Evolutionary conservation across 2,797 vertebrate genomes (phyloP), one percentile per base, ranked within the genome.

Genomic region (Aplochiton taeniatus): DNA sequence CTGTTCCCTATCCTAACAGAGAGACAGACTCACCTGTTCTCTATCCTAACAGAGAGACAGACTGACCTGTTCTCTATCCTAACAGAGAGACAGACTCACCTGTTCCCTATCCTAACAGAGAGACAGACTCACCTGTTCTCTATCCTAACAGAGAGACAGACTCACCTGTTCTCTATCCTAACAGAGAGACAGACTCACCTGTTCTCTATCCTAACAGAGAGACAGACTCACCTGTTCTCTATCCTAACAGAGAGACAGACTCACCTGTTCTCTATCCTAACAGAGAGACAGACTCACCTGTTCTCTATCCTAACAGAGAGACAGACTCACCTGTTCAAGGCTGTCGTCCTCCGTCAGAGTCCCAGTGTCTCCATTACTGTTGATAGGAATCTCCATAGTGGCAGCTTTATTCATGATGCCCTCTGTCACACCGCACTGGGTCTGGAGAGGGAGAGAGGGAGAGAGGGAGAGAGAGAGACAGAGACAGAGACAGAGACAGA

Each of bases 311-410:
- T n/a, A 19, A 17, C 17, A 10, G 8, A 11, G 45, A 47, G 42
- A 1, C 8, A 31, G 50, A 59, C 69, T 11, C n/a, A 95, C 94
- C 94, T 95, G 94, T 77, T 95, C 94, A 71, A 95, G 75, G 59
- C 93, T 83, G 12, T 95, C 94, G 0, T 95, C 94, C 79, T 95
- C 94, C 0, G 92, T 86, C 63, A 94, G 83, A 55, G 89, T 90
- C 59, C 93, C 86, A 0, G 91, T 83, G 68, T 94, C 94, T 4
- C 94, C 94, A 0, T 94, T 95, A 74, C 94, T 94, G 53, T 93
- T 93, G 79, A 95, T 95, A 47, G 94, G 92, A 77, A 95, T 95
- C 80, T 95, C 94, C 94, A 95, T 95, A 49, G 94, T 95, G 74
- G 94, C 94, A 0, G 94, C 93, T 80, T 95, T 94, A 75, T 94